These are phyloP conservation scores for Cassiopea xamachana DNA, from an alignment of 30 jellyfish, hydroid and myxozoan genomes.

Conservation along the genomic window DNA sequence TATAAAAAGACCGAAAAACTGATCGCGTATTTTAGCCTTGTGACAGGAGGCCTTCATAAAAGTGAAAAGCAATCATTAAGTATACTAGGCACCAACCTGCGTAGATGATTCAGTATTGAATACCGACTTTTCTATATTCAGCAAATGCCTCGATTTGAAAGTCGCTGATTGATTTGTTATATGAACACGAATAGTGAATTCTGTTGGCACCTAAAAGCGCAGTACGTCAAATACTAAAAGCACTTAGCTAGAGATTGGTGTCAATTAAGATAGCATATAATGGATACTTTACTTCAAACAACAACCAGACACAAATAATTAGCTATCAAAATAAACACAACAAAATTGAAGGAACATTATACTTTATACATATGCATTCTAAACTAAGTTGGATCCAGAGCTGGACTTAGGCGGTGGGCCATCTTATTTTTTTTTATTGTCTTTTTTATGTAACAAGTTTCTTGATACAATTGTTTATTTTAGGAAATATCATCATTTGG, in stretches of 20 bases:
- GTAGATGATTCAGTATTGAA: slow-evolving; percentile 29
- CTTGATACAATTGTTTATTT: too few species aligned
- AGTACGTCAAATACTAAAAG: background rate
- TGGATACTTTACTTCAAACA: background rate
- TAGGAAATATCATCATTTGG: too few species aligned
- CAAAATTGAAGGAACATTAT: too few species aligned
- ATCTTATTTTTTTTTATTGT: too few species aligned
- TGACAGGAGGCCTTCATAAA: background rate
- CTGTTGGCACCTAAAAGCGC: slow-evolving; percentile 80
- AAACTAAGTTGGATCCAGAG: too few species aligned
- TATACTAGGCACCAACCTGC: slow-evolving; percentile 30
- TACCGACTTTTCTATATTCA: slow-evolving; percentile 59
- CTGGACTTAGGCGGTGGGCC: too few species aligned
- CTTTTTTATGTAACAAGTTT: too few species aligned
- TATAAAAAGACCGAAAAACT: too few species aligned
- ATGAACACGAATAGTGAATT: slow-evolving; percentile 59
- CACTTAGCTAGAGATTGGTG: background rate
- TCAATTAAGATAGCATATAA: background rate
- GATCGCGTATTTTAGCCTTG: too few species aligned
- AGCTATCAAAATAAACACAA: too few species aligned
- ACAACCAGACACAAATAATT: background rate
- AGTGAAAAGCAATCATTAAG: background rate
- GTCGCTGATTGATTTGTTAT: slow-evolving; percentile 2
- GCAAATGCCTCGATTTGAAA: slow-evolving; percentile 60
- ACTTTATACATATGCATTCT: too few species aligned